phyloP scores from a whole-genome alignment of 2,888 invertebrate genomes.

The Aquatica leii region DNA sequence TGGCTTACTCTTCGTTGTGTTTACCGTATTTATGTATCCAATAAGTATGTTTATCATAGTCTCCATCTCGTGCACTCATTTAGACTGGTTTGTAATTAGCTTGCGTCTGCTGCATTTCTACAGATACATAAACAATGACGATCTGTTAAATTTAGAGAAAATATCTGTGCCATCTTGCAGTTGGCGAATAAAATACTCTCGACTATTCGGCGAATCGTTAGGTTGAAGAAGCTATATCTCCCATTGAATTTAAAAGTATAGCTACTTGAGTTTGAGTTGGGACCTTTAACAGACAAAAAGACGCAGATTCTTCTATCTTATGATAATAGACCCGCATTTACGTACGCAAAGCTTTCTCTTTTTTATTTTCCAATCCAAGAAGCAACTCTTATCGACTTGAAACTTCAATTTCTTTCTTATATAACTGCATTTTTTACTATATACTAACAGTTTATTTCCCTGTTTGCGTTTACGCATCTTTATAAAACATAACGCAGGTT shows the following conservation, averaged over 20 bases:
- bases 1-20: background rate
- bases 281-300: slow-evolving; percentile 11
- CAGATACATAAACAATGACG: slow-evolving; percentile 19
- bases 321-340: slow-evolving; percentile 13
- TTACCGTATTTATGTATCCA: slow-evolving; percentile 14
- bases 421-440: no score
- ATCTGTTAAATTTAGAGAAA: slow-evolving; percentile 24
- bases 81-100: slow-evolving; percentile 23
- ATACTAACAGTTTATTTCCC: no score
- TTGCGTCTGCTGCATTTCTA: slow-evolving; percentile 8
- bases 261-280: slow-evolving; percentile 19
- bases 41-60: slow-evolving; percentile 20
- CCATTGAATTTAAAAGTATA: slow-evolving; percentile 20
- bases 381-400: background rate
- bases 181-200: slow-evolving; percentile 19
- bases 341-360: background rate
- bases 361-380: background rate
- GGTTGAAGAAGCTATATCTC: slow-evolving; percentile 17
- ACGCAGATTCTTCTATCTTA: slow-evolving; percentile 15
- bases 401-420: slow-evolving; percentile 1
- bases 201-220: slow-evolving; percentile 19
- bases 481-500: no score
- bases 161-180: slow-evolving; percentile 20
- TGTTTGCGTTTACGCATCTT: no score
- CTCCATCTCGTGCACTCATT: slow-evolving; percentile 18